Base-by-base conservation (phyloP, 2,113 vertebrate genomes). In the Theristicus caerulescens region DNA sequence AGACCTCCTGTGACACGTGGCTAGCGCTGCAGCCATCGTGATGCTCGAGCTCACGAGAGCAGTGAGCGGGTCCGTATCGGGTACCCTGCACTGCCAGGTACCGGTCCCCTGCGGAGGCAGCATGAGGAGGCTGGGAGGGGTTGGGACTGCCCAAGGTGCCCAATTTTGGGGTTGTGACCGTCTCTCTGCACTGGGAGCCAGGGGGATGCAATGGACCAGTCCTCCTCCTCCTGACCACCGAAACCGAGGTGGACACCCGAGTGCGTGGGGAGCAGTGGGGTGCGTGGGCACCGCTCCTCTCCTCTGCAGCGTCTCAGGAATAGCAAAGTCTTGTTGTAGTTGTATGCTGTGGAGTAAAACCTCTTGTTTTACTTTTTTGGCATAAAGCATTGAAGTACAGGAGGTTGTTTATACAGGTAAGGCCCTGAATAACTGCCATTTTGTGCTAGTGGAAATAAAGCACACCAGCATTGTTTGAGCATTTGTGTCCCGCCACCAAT, bases 1-100 rank as follows among this genome's bases (percentile, higher is more conserved):
- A 83, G 16, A 59, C 5, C 32, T 64, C 57, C 32, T 82, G 36
- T 0, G 0, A 24, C 0, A 3, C 0, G 0, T 21, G 17, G 21
- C 29, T 36, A 21, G 16, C 0, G 2, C 32, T 79, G 59, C 40
- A 73, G 34, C 2, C 0, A 6, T 38, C 0, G 0, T 8, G 34
- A 9, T 86, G 36, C 54, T 59, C 1, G 2, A 44, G 67, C 40
- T 92, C 11, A 5, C 0, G 2, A 32, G 58, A 57, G 40, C 55
- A n/a, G 29, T 14, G 40, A 83, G 59, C 0, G 0, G 15, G 27
- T 85, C 80, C 4, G 1, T 88, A 2, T 16, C 1, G 4, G 21
- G 13, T 61, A 34, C 34, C 24, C 26, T 1, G 0, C 34, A 2
- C 26, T 73, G 27, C 31, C 1, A 2, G 72, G 21, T 62, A 7